A percentile compares a stretch with the other conserved stretches of the same genome.
Conservation (phyloP, 2,888 invertebrate species). For the Euplagia quadripunctaria region DNA sequence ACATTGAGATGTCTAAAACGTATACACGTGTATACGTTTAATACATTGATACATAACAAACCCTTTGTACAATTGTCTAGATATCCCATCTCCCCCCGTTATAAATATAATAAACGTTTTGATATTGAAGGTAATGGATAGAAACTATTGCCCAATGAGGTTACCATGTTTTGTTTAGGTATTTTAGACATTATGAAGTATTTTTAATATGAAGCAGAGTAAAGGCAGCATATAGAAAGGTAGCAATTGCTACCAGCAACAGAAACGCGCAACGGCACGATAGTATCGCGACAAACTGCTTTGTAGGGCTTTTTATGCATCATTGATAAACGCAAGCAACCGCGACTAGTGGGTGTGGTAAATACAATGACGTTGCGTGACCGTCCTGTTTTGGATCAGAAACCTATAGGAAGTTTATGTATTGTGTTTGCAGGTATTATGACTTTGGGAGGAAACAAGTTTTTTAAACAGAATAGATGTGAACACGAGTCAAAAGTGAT, state of each 20-base stretch:
- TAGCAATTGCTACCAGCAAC: background rate
- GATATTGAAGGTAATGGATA: background rate
- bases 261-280: slow-evolving; percentile 17
- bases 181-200: slow-evolving; percentile 8
- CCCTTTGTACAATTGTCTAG: background rate
- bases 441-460: background rate
- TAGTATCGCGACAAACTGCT: slow-evolving; percentile 17
- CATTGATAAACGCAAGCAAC: slow-evolving; percentile 23
- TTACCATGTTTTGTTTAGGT: background rate
- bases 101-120: background rate
- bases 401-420: background rate
- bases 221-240: background rate
- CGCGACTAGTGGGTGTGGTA: slow-evolving; percentile 18
- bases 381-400: slow-evolving; percentile 13
- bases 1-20: background rate
- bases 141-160: background rate
- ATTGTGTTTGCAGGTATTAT: background rate
- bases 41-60: background rate
- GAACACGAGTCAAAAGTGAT: too few relatives aligned
- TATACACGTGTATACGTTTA: background rate
- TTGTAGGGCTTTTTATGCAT: slow-evolving; percentile 25
- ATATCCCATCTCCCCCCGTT: slow-evolving; percentile 9
- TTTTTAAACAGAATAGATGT: background rate
- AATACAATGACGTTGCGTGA: slow-evolving; percentile 18
- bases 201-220: slow-evolving; percentile 1